phyloP scores from a whole-genome alignment of 2,797 vertebrate genomes.

The Clarias pachynema region DNA sequence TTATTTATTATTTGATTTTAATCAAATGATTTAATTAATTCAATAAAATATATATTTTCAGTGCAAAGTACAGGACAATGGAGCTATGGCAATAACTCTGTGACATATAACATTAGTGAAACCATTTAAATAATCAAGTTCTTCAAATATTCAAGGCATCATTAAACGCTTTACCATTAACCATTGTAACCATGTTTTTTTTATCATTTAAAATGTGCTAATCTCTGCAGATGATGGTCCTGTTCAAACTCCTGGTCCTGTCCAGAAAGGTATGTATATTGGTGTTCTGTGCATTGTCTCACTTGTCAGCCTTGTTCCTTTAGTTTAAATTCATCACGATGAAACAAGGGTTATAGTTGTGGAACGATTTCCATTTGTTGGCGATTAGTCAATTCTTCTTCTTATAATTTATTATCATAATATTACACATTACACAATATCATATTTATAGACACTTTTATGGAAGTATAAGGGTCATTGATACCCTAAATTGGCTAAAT shows the following conservation, averaged over 20 bases:
- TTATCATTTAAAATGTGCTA: constrained; percentile 46
- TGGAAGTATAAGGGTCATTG: not conserved
- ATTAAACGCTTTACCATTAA: not conserved
- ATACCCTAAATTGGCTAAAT: not conserved
- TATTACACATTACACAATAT: no score
- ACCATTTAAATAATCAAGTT: no score
- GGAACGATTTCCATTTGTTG: not conserved
- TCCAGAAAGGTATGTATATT: constrained; percentile 86
- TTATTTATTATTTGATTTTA: not conserved
- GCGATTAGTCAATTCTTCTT: not conserved
- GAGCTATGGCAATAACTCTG: no score
- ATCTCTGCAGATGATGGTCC: constrained; percentile 75
- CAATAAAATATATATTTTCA: not conserved
- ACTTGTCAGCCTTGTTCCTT: constrained; percentile 21
- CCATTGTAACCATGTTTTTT: not conserved
- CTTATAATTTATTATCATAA: no score
- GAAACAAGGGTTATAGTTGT: not conserved
- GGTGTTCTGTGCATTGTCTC: not conserved
- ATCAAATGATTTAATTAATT: not conserved
- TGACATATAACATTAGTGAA: no score
- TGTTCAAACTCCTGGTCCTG: constrained; percentile 84
- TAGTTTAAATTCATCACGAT: not conserved
- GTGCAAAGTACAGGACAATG: no score
- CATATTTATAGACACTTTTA: not conserved
- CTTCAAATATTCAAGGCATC: not conserved